These are phyloP conservation scores for Silurus lanzhouensis DNA, from an alignment of 2,797 vertebrate genomes.

Conservation along the genomic window DNA sequence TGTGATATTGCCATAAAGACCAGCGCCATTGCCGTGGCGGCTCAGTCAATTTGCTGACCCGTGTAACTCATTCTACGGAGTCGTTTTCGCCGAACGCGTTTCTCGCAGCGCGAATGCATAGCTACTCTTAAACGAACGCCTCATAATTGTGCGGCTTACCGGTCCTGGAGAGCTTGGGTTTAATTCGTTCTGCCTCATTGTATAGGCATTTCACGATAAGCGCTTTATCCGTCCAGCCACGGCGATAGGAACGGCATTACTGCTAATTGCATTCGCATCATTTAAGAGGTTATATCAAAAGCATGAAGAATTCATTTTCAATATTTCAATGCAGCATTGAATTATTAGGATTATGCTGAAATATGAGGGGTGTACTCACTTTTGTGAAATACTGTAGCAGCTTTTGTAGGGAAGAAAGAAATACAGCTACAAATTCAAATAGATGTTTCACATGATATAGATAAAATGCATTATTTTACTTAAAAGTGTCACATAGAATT, in stretches of 20 bases:
- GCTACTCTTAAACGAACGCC: constrained; percentile 2
- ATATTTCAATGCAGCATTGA: not conserved
- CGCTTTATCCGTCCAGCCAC: constrained; percentile 17
- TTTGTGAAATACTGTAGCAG: no score
- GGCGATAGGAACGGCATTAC: not conserved
- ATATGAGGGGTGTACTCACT: no score
- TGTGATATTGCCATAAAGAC: constrained; percentile 27
- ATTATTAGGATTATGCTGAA: not conserved
- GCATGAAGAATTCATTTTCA: not conserved
- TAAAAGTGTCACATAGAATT: no score
- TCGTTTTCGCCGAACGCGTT: constrained; percentile 26
- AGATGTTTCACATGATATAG: no score
- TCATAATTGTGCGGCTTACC: not conserved
- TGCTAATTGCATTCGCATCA: constrained; percentile 16
- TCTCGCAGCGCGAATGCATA: constrained; percentile 9
- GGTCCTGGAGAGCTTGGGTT: constrained; percentile 17
- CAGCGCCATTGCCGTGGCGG: not conserved
- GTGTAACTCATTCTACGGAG: constrained; percentile 33
- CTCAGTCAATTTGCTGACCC: constrained; percentile 35
- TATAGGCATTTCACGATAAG: constrained; percentile 25
- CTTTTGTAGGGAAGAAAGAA: no score
- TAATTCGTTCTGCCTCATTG: constrained; percentile 37
- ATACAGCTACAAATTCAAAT: no score
- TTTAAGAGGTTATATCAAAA: constrained; percentile 12
- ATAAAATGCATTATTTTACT: no score